Conservation (phyloP, 1,140 invertebrate species). For the Drosophila truncata region DNA sequence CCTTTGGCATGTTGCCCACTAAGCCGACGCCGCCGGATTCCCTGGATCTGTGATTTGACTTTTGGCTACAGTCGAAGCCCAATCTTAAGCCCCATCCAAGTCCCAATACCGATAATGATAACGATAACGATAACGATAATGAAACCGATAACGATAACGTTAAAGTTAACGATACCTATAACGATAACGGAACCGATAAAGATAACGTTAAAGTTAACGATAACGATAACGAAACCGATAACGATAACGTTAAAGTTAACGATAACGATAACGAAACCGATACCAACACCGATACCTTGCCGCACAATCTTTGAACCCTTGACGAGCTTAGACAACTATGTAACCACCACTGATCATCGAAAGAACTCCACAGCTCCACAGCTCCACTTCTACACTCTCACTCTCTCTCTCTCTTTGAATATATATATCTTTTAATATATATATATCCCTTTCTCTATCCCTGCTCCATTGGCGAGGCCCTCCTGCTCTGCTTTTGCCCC, state of each 20-base stretch:
- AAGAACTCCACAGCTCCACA: conserved; percentile 9
- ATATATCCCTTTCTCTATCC: not conserved
- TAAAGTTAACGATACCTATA: not conserved
- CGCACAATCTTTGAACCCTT: conserved; percentile 60
- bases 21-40: conserved; percentile 84
- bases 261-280: not conserved
- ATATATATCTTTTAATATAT: not conserved
- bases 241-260: not conserved
- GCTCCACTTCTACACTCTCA: not conserved
- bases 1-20: conserved; percentile 81
- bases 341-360: conserved; percentile 46
- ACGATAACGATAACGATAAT: not conserved
- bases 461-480: conserved; percentile 8
- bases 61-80: conserved; percentile 69
- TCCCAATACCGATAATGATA: conserved; percentile 4
- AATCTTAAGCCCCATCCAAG: conserved; percentile 12
- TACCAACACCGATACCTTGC: conserved; percentile 13
- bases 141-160: not conserved
- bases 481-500: conserved; percentile 37
- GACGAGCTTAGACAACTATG: conserved; percentile 68
- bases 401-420: not conserved
- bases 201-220: not conserved
- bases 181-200: not conserved
- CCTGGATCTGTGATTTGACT: conserved; percentile 85
- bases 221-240: not conserved